These are phyloP conservation scores for Neopipo cinnamomea DNA, from an alignment of 2,113 vertebrate species.

Conservation along the genomic window DNA sequence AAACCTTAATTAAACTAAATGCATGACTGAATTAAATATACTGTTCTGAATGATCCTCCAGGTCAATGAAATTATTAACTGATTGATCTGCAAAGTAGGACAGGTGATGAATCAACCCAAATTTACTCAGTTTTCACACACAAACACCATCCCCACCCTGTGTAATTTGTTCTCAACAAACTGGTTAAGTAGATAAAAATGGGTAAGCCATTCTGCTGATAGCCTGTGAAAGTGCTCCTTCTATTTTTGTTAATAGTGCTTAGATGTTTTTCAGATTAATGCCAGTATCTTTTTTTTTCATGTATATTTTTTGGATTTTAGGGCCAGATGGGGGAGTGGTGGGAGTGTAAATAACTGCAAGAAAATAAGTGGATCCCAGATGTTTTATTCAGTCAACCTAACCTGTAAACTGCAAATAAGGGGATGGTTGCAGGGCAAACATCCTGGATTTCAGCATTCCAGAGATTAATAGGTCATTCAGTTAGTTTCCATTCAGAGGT, in stretches of 20 bases:
- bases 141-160: background rate
- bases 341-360: background rate
- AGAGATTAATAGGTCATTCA: background rate
- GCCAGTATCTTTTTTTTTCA: background rate
- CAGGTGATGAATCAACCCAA: conserved; percentile 72
- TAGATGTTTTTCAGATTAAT: background rate
- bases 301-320: background rate
- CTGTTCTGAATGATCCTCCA: conserved; percentile 63
- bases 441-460: background rate
- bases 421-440: background rate
- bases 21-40: conserved; percentile 70
- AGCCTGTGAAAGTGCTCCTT: conserved; percentile 18
- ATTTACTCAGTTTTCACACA: conserved; percentile 62
- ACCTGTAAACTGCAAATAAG: background rate
- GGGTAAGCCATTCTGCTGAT: conserved; percentile 41
- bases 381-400: background rate
- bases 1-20: conserved; percentile 74
- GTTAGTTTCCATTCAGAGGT: background rate
- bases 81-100: conserved; percentile 69
- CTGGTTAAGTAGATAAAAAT: conserved; percentile 65
- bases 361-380: background rate
- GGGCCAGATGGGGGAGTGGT: fast-evolving
- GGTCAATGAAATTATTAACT: conserved; percentile 72
- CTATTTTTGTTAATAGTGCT: background rate
- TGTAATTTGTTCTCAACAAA: conserved; percentile 52